Base-by-base conservation (phyloP, 2,797 vertebrate genomes). In the Falco novaeseelandiae region DNA sequence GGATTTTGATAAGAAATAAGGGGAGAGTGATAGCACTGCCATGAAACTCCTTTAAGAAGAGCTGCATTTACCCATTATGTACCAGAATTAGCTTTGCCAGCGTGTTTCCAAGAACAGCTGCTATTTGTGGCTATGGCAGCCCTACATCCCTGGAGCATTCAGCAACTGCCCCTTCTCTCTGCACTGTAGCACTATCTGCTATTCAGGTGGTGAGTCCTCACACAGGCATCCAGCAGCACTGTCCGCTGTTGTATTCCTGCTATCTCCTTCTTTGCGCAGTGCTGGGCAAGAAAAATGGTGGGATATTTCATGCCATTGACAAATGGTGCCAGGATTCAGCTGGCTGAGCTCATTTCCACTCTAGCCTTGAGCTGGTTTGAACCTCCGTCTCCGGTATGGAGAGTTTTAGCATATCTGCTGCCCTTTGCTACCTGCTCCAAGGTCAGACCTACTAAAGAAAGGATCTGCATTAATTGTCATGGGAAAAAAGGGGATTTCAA, bases 1-100 rank as follows among this genome's bases (percentile, higher is more conserved):
- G 65, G 66, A 82, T 93, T 95, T 94, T 96, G 89, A 91, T 93
- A 92, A 93, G 79, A 84, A 82, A 74, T 83, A 82, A 91, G 44
- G 25, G 46, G 30, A 74, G 44, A 87, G 76, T 91, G 92, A 81
- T 70, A 90, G 44, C 51, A n/a, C 23, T 86, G 74, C 88, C 67
- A 27, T 38, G 83, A 85, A 82, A 32, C 59, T 69, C 76, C 34
- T 55, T 1, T 23, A 27, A 83, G 57, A 69, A 94, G 58, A 81
- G 18, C 22, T 88, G 76, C 72, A 76, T 40, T 46, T 61, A 69
- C 63, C 51, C 62, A 8, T 76, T 59, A 63, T 32, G 25, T 11
- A 61, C 52, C 21, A 5, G 2, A 87, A 63, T 87, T 17, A 57
- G 29, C 40, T 85, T 51, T 87, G 29, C 46, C 72, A 81, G 42